Percentiles rank a stretch among this genome's conserved stretches.
Conservation (phyloP, 2,888 invertebrate genomes). For the Toxonevra muliebris region DNA sequence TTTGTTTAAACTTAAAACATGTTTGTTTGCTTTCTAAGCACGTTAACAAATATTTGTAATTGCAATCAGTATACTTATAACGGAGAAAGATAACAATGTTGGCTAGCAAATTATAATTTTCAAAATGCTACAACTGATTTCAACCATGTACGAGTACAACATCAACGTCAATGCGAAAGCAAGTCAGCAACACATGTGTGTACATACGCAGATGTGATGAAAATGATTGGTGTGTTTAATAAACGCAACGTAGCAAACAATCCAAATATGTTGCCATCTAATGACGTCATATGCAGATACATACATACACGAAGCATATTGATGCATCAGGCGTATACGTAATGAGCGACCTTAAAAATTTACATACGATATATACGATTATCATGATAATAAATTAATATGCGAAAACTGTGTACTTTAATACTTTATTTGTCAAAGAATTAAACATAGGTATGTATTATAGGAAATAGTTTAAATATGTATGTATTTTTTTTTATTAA, state of each 20-base stretch:
- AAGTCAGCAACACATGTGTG: neutral
- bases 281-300: neutral
- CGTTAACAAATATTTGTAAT: neutral
- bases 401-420: slow-evolving; percentile 1
- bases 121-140: no score
- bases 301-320: neutral
- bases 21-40: neutral
- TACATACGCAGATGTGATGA: neutral
- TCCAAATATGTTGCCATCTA: neutral
- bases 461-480: slow-evolving; percentile 15
- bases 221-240: neutral
- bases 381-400: no score
- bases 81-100: neutral
- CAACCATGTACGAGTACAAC: neutral
- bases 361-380: no score
- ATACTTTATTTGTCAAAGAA: slow-evolving; percentile 21
- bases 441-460: slow-evolving; percentile 14
- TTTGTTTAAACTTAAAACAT: no score
- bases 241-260: neutral
- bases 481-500: slow-evolving; percentile 46
- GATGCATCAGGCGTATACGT: neutral
- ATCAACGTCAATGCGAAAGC: neutral
- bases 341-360: neutral
- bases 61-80: neutral
- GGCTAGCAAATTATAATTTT: no score